phyloP scores from a whole-genome alignment of 2,888 invertebrate genomes.

The Leucoma salicis region DNA sequence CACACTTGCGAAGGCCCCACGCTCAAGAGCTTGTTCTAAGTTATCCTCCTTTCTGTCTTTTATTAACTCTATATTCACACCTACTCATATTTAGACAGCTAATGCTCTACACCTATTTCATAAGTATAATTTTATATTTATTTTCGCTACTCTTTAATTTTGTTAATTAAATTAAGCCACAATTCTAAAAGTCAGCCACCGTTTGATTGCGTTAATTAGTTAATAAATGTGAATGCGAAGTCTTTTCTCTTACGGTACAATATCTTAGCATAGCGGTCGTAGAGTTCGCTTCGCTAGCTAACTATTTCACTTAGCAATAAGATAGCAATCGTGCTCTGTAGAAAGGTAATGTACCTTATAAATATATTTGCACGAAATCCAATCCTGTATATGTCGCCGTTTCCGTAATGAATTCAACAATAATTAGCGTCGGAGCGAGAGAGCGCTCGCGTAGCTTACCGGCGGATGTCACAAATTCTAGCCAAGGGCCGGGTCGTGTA shows the following conservation, averaged over 20 bases:
- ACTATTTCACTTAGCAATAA: slow-evolving; percentile 35
- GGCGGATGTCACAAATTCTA: slow-evolving; percentile 73
- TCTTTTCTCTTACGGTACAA: slow-evolving; percentile 31
- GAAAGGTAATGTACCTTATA: slow-evolving; percentile 36
- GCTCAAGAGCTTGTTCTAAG: slow-evolving; percentile 40
- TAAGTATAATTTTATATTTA: slow-evolving; percentile 15
- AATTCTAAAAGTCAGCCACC: slow-evolving; percentile 26
- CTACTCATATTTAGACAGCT: slow-evolving; percentile 24
- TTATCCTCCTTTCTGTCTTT: slow-evolving; percentile 29
- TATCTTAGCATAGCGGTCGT: slow-evolving; percentile 27
- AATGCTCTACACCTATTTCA: slow-evolving; percentile 12
- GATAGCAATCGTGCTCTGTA: slow-evolving; percentile 31
- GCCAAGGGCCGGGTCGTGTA: slow-evolving; percentile 63
- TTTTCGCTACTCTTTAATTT: slow-evolving; percentile 13
- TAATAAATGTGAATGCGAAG: slow-evolving; percentile 33
- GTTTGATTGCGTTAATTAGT: slow-evolving; percentile 38
- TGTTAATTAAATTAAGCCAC: slow-evolving; percentile 27
- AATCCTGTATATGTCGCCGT: slow-evolving; percentile 49
- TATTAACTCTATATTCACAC: slow-evolving; percentile 39
- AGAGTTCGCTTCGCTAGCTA: slow-evolving; percentile 38
- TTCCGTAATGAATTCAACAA: slow-evolving; percentile 56
- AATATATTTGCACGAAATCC: slow-evolving; percentile 48
- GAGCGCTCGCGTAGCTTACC: slow-evolving; percentile 55
- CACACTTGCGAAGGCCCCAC: slow-evolving; percentile 41
- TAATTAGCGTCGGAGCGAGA: slow-evolving; percentile 54